Evolutionary conservation across 2,888 invertebrate genomes (phyloP), one percentile per base, ranked within the genome.

Genomic region (Heliconius cydno): DNA sequence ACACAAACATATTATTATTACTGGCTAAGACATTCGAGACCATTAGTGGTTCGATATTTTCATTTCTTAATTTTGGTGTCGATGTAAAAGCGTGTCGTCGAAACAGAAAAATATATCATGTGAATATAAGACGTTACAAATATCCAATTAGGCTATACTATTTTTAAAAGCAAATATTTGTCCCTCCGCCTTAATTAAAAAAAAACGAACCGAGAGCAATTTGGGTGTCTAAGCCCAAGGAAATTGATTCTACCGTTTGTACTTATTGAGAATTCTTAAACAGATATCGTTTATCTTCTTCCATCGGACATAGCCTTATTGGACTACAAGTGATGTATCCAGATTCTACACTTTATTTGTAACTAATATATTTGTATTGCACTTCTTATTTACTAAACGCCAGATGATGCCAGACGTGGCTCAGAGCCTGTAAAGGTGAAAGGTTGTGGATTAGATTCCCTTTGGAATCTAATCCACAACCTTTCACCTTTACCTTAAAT

Each of bases 131-230:
- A 25, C 68, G n/a, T 52, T 57, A 57, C 46, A 57, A 57, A 72
- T 57, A 57, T 73, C 34, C 60, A 60, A 60, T 73, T 60, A 60
- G 15, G 3, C 22, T 65, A 30, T 73, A 46, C 28, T 65, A 65
- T 75, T 65, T 75, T 65, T 22, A 19, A 57, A 41, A 41, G 30
- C 19, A 75, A 75, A 79, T 68, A 68, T 68, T 75, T 60, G 74
- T 79, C 68, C 73, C 30, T 34, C 60, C 78, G 68, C 46, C 63
- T 79, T 79, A 79, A 79, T 79, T 79, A 79, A 79, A 78, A 79
- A 75, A 68, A 68, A 68, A 75, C 78, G 74, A 41, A 60, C 25
- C 67, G 68, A 41, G 75, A 75, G 75, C 65, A 66, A 75, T 75
- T 41, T 75, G 63, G 65, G 25, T 66, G 65, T 65, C 65, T 75